Conservation (phyloP, 2,113 vertebrate species). For the Scartelaos histophorus region DNA sequence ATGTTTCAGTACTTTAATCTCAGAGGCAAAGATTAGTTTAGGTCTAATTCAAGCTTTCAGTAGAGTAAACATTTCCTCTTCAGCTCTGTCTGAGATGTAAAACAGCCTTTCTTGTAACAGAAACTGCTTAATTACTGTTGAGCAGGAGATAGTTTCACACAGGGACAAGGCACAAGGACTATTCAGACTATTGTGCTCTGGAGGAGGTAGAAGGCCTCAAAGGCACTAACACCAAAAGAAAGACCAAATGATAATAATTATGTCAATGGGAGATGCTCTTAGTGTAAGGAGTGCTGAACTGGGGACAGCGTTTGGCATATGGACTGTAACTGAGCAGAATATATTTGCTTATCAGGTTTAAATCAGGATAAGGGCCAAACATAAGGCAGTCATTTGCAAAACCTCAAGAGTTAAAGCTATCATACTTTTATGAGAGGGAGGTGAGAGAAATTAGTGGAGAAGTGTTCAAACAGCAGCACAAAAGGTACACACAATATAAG, state of each 20-base stretch:
- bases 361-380: constrained; percentile 19
- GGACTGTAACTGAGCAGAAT: not conserved
- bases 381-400: not conserved
- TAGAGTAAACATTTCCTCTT: not conserved
- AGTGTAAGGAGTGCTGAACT: constrained; percentile 2
- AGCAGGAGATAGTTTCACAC: constrained; percentile 16
- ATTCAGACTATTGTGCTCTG: constrained; percentile 62
- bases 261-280: not conserved
- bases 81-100: not conserved
- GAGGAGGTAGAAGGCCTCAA: constrained; percentile 66
- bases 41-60: not conserved
- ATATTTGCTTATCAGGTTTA: not conserved
- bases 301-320: constrained; percentile 6
- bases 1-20: constrained; percentile 1
- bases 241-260: constrained; percentile 14
- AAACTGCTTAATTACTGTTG: not conserved
- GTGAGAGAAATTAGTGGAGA: constrained; percentile 11
- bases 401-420: not conserved
- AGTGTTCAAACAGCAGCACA: constrained; percentile 45
- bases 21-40: not conserved
- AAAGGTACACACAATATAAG: constrained; percentile 29
- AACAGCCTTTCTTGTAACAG: constrained; percentile 7
- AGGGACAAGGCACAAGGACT: constrained; percentile 60
- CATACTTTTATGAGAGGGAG: not conserved
- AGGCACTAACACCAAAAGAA: constrained; percentile 50